These are phyloP conservation scores for Heliconius hewitsoni DNA, from an alignment of 1,140 invertebrate genomes.

Conservation along the genomic window DNA sequence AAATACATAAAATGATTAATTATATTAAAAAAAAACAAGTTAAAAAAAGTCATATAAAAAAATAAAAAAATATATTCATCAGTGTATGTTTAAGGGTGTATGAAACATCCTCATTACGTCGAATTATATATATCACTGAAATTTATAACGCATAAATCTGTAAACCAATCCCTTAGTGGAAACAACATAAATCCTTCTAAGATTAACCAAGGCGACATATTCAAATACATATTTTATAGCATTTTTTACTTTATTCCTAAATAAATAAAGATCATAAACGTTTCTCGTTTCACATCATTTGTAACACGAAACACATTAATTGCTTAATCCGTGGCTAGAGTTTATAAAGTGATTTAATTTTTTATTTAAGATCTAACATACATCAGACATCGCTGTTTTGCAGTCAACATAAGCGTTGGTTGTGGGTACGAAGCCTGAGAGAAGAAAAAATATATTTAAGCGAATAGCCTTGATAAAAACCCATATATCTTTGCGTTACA, in stretches of 20 bases:
- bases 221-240: not conserved
- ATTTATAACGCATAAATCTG: not conserved
- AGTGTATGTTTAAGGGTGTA: not conserved
- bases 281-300: not conserved
- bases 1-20: too few species aligned
- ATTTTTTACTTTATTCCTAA: not conserved
- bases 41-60: too few species aligned
- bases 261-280: not conserved
- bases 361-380: not conserved
- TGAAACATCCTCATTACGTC: not conserved
- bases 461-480: too few species aligned
- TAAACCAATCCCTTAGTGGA: not conserved
- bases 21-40: too few species aligned
- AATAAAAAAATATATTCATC: too few species aligned
- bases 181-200: slow-evolving; percentile 5
- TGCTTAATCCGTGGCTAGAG: not conserved
- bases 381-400: too few species aligned
- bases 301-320: not conserved
- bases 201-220: slow-evolving; percentile 10
- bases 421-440: too few species aligned
- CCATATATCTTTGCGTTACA: too few species aligned
- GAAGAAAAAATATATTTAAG: too few species aligned
- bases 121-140: not conserved
- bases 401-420: too few species aligned
- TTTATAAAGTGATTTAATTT: not conserved